A percentile compares a stretch with the other conserved stretches of the same genome.
These are phyloP conservation scores for Harpagus bidentatus DNA, from an alignment of 2,113 vertebrate genomes.

Conservation along the genomic window DNA sequence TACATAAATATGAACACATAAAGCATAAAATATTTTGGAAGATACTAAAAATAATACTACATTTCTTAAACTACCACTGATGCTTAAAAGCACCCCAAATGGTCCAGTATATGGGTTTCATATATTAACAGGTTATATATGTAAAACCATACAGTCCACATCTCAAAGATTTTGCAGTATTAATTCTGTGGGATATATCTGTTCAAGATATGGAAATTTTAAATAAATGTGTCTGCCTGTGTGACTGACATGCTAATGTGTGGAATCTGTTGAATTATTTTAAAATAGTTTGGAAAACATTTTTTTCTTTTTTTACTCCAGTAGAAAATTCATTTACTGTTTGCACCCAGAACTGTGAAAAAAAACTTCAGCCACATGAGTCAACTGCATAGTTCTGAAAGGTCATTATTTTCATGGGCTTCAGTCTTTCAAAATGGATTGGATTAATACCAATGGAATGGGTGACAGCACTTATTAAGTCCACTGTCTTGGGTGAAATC, in stretches of 20 bases:
- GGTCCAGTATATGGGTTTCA: background rate
- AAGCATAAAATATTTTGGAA: background rate
- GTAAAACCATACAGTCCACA: background rate
- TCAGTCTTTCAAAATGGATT: background rate
- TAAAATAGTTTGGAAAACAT: background rate
- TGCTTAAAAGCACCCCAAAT: background rate
- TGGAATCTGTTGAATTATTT: background rate
- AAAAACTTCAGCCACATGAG: background rate
- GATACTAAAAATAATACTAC: background rate
- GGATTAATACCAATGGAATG: background rate
- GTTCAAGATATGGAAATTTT: background rate
- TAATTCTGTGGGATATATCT: background rate
- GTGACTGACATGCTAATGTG: background rate
- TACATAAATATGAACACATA: background rate
- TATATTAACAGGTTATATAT: background rate
- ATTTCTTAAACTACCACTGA: background rate
- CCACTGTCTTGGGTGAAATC: background rate
- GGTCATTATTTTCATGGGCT: background rate
- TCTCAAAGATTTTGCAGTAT: background rate
- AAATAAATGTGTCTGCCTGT: background rate
- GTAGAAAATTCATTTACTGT: background rate
- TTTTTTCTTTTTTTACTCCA: accelerated
- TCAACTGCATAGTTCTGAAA: background rate
- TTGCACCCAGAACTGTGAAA: background rate
- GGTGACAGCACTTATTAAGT: background rate